These are phyloP conservation scores for Drosophila leontia DNA, from an alignment of 1,140 invertebrate species.

Conservation along the genomic window DNA sequence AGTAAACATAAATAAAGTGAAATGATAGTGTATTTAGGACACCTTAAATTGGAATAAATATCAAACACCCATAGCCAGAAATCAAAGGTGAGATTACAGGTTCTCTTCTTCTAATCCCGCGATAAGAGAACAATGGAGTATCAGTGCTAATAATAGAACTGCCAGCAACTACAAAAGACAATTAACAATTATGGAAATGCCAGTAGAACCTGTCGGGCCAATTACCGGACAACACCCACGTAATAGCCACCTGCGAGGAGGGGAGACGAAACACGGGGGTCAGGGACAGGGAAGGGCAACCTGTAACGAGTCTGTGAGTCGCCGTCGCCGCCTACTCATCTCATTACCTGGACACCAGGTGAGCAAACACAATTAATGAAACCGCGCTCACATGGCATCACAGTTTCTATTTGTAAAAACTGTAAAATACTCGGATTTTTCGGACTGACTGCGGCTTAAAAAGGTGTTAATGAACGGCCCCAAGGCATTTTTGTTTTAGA, in stretches of 20 bases:
- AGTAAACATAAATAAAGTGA: conserved; percentile 5
- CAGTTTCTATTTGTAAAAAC: conserved; percentile 57
- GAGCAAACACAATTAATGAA: conserved; percentile 80
- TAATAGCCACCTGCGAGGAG: conserved; percentile 18
- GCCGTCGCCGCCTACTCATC: conserved; percentile 47
- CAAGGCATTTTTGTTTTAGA: conserved; percentile 73
- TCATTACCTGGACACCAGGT: conserved; percentile 61
- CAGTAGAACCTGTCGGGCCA: conserved; percentile 60
- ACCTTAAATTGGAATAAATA: not conserved
- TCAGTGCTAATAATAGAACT: conserved; percentile 40
- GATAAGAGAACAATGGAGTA: conserved; percentile 21
- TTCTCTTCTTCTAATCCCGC: not conserved
- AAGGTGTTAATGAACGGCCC: conserved; percentile 79
- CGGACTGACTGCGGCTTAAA: conserved; percentile 48
- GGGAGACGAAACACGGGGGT: not conserved
- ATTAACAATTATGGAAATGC: conserved; percentile 75
- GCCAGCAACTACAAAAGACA: conserved; percentile 64
- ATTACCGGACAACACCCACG: conserved; percentile 62
- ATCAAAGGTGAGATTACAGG: conserved; percentile 1
- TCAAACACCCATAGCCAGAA: not conserved
- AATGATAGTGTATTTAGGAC: conserved; percentile 2
- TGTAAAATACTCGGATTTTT: conserved; percentile 60
- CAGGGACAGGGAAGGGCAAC: conserved; percentile 39
- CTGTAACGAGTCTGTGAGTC: conserved; percentile 61
- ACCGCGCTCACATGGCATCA: conserved; percentile 70